Percentiles rank a stretch among this genome's conserved stretches.
Evolutionary conservation across 2,113 vertebrate genomes (phyloP).

Genomic region (Scomber colias): DNA sequence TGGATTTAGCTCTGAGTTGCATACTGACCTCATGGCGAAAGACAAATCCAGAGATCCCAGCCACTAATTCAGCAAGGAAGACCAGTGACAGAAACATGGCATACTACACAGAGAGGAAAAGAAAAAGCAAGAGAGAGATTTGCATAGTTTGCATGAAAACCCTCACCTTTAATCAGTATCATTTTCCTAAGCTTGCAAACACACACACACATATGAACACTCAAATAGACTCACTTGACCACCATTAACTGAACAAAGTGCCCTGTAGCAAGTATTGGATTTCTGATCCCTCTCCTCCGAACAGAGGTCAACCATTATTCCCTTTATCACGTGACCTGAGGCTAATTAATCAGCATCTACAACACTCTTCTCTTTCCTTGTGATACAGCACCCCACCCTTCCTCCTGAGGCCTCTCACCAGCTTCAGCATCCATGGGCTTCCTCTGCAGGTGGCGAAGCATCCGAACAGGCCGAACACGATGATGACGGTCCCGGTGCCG

Average conservation of each 20-base stretch:
- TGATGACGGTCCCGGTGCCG: constrained; percentile 96
- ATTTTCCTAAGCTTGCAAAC: constrained; percentile 38
- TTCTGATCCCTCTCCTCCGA: constrained; percentile 40
- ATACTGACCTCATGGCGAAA: constrained; percentile 97
- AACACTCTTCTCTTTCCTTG: constrained; percentile 11
- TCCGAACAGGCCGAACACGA: constrained; percentile 97
- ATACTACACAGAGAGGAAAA: constrained; percentile 86
- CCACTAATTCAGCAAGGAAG: constrained; percentile 97
- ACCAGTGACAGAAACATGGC: constrained; percentile 99
- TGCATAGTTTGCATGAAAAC: constrained; percentile 65
- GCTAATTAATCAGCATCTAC: constrained; percentile 59
- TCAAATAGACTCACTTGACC: constrained; percentile 33
- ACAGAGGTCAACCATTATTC: constrained; percentile 64
- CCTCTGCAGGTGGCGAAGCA: constrained; percentile 98
- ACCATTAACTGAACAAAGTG: constrained; percentile 46
- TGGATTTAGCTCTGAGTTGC: not conserved
- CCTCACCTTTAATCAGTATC: constrained; percentile 24
- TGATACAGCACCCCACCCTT: not conserved
- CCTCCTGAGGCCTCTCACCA: constrained; percentile 86
- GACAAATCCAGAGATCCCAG: constrained; percentile 98
- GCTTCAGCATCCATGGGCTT: constrained; percentile 99
- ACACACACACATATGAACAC: constrained; percentile 17
- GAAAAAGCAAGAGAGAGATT: constrained; percentile 21
- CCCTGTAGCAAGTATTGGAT: constrained; percentile 41
- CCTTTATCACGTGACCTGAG: constrained; percentile 45